These are phyloP conservation scores for Phylloscopus whistleri DNA, from an alignment of 2,113 vertebrate genomes.

Conservation along the genomic window DNA sequence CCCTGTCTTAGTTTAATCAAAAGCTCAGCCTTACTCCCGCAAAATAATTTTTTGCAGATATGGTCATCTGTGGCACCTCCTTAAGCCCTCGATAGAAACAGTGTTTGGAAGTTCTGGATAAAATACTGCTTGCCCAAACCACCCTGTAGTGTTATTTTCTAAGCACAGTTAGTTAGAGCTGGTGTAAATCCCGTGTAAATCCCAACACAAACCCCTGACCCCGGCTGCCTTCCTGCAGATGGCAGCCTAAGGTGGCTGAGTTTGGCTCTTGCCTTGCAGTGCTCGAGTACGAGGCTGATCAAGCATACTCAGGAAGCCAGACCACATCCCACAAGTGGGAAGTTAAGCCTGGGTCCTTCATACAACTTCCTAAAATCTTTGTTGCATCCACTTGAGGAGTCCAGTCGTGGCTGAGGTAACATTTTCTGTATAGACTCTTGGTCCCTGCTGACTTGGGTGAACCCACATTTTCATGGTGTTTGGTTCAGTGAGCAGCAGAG, in stretches of 20 bases:
- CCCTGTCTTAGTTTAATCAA: neutral
- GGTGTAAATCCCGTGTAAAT: neutral
- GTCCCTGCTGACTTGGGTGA: neutral
- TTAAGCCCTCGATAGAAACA: neutral
- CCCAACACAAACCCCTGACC: neutral
- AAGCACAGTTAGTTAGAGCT: neutral
- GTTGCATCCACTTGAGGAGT: neutral
- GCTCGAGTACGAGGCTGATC: neutral
- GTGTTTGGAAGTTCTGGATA: neutral
- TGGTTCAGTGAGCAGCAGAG: neutral
- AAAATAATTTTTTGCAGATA: neutral
- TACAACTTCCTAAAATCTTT: neutral
- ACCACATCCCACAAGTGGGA: neutral
- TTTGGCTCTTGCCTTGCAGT: rapidly evolving
- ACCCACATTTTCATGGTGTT: neutral
- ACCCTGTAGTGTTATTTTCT: neutral
- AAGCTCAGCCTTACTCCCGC: neutral
- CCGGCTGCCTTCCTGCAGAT: neutral
- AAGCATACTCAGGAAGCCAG: neutral
- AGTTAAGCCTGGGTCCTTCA: neutral
- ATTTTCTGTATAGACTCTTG: neutral
- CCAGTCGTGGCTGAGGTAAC: neutral
- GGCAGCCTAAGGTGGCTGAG: neutral
- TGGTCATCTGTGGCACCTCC: neutral
- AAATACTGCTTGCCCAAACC: neutral